phyloP scores from a whole-genome alignment of 2,113 vertebrate species.

The Aspidoscelis tigris region DNA sequence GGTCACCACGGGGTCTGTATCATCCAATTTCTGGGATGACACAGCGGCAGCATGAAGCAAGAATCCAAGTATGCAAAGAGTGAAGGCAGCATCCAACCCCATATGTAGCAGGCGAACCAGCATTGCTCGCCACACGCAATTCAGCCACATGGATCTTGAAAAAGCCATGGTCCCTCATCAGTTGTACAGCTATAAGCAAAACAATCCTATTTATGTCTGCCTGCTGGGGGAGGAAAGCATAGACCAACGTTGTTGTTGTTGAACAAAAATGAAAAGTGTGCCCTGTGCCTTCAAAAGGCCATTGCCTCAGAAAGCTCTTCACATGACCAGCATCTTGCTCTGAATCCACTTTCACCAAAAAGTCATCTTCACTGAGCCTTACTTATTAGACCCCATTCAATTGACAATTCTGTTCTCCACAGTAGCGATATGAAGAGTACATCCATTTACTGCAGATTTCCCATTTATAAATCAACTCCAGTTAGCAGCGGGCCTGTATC shows the following conservation, averaged over 20 bases:
- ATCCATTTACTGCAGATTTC: slow-evolving; percentile 79
- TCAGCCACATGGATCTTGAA: slow-evolving; percentile 75
- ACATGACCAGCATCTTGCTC: slow-evolving; percentile 77
- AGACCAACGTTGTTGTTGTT: neutral
- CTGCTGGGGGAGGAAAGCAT: slow-evolving; percentile 22
- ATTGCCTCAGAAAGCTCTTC: slow-evolving; percentile 75
- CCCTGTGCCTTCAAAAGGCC: slow-evolving; percentile 70
- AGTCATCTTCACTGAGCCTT: slow-evolving; percentile 79
- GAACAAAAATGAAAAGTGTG: slow-evolving; percentile 54
- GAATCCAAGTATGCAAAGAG: slow-evolving; percentile 80
- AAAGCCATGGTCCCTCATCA: slow-evolving; percentile 85
- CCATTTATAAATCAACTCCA: slow-evolving; percentile 84
- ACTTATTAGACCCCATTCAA: slow-evolving; percentile 81
- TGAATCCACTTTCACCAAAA: slow-evolving; percentile 77
- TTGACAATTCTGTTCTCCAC: slow-evolving; percentile 83
- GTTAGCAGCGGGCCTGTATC: slow-evolving; percentile 82
- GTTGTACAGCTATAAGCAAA: slow-evolving; percentile 66
- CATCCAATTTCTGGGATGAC: slow-evolving; percentile 90
- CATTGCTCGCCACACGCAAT: slow-evolving; percentile 70
- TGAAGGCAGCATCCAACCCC: slow-evolving; percentile 73
- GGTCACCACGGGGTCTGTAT: slow-evolving; percentile 91
- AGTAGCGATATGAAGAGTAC: slow-evolving; percentile 70
- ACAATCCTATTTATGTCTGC: slow-evolving; percentile 82
- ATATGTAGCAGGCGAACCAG: slow-evolving; percentile 70
- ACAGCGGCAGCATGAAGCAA: slow-evolving; percentile 79